Conservation (phyloP, 1,140 invertebrate genomes). For the Callitettix versicolor region DNA sequence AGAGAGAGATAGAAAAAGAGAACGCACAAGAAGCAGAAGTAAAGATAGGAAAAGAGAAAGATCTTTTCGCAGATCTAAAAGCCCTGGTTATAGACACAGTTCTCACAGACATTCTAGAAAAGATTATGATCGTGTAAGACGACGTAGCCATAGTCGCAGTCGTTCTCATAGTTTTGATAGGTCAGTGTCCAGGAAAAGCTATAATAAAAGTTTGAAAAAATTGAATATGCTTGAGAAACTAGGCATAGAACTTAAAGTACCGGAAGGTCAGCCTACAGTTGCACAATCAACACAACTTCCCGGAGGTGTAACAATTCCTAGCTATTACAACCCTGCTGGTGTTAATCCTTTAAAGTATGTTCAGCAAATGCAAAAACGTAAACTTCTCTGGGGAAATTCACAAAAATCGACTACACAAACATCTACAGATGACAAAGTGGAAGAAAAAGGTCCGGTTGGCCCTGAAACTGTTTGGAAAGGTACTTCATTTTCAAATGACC, state of each 20-base stretch:
- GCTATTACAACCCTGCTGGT: conserved; percentile 71
- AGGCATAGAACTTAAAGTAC: conserved; percentile 26
- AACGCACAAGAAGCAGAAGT: neutral
- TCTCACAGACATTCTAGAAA: neutral
- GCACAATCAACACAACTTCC: too few species aligned
- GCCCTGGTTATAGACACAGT: neutral
- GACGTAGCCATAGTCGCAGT: neutral
- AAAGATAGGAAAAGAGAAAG: conserved; percentile 6
- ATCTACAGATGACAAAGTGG: conserved; percentile 30
- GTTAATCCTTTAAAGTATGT: conserved; percentile 74
- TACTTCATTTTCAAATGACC: conserved; percentile 75
- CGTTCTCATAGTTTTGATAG: conserved; percentile 14
- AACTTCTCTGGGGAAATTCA: conserved; percentile 26
- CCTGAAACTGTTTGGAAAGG: conserved; percentile 64
- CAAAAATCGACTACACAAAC: conserved; percentile 56
- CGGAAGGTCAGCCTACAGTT: conserved; percentile 4
- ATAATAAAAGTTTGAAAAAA: neutral
- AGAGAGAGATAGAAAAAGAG: neutral
- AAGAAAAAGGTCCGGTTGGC: conserved; percentile 26
- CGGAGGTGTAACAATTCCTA: conserved; percentile 30
- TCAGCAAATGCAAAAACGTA: conserved; percentile 76
- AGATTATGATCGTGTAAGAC: neutral
- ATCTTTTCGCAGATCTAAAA: neutral
- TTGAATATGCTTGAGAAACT: conserved; percentile 25
- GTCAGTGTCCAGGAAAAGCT: neutral